Percentiles rank a stretch among this genome's conserved stretches.
Conservation (phyloP, 2,113 vertebrate species). For the Hippocampus zosterae region DNA sequence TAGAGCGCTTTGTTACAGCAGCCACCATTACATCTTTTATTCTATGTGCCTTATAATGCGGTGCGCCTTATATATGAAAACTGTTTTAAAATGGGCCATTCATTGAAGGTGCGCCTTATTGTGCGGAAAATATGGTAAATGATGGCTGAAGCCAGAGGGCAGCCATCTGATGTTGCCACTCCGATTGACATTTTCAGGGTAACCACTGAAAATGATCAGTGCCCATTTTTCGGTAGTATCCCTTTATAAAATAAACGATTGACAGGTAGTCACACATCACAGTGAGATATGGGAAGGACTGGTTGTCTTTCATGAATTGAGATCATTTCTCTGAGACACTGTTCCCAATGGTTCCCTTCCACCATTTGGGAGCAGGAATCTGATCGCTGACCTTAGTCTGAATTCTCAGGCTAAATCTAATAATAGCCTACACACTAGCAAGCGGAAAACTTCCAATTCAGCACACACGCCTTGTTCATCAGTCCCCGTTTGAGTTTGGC, state of each 20-base stretch:
- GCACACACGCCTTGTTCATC: slow-evolving; percentile 37
- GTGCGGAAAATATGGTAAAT: too few species aligned
- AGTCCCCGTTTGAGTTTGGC: slow-evolving; percentile 32
- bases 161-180: too few species aligned
- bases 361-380: slow-evolving; percentile 57
- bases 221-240: too few species aligned
- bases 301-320: slow-evolving; percentile 28
- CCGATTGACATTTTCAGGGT: too few species aligned
- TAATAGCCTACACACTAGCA: slow-evolving; percentile 66
- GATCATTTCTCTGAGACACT: slow-evolving; percentile 37
- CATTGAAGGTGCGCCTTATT: too few species aligned
- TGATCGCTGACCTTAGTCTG: slow-evolving; percentile 69
- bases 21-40: too few species aligned
- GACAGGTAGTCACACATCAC: slow-evolving; percentile 2
- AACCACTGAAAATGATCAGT: too few species aligned
- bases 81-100: too few species aligned
- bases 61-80: too few species aligned
- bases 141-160: too few species aligned
- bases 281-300: slow-evolving; percentile 9
- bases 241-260: neutral
- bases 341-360: slow-evolving; percentile 37
- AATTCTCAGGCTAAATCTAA: slow-evolving; percentile 75
- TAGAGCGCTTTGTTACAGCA: too few species aligned
- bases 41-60: too few species aligned
- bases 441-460: slow-evolving; percentile 58